Evolutionary conservation across 2,888 invertebrate species (phyloP).

Genomic region (Scelioninae gen. 1): DNA sequence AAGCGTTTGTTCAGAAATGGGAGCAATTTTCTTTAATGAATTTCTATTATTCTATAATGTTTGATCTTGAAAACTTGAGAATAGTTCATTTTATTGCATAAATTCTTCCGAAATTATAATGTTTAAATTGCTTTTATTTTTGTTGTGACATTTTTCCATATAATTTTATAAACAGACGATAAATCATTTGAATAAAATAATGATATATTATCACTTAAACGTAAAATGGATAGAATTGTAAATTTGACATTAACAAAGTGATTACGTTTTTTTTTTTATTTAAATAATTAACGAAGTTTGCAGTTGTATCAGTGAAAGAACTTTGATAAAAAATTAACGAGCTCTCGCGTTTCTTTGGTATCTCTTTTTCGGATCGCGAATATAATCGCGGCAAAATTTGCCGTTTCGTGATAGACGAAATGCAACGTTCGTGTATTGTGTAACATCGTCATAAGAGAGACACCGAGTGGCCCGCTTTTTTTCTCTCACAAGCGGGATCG

Average conservation of each 20-base stretch:
- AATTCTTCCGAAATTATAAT: no score
- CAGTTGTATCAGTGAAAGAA: neutral
- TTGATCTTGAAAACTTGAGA: no score
- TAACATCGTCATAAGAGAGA: conserved; percentile 65
- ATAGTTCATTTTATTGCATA: no score
- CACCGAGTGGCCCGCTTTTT: conserved; percentile 66
- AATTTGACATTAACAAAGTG: neutral
- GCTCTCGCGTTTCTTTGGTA: conserved; percentile 48
- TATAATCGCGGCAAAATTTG: conserved; percentile 61
- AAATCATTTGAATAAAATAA: no score
- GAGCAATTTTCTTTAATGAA: neutral
- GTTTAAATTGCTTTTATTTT: no score
- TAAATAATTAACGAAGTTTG: neutral
- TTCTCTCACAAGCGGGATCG: conserved; percentile 57
- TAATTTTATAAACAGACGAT: no score
- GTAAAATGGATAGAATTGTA: no score
- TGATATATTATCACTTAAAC: no score
- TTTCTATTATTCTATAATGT: neutral
- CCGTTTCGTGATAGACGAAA: conserved; percentile 59
- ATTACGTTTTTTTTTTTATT: neutral
- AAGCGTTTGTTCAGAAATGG: neutral
- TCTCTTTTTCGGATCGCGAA: conserved; percentile 61
- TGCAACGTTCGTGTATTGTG: conserved; percentile 59
- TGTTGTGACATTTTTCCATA: no score
- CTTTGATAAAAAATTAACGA: conserved; percentile 60